A percentile compares a stretch with the other conserved stretches of the same genome.
phyloP scores from a whole-genome alignment of 1,140 invertebrate genomes.

The Acromyrmex echinatior region DNA sequence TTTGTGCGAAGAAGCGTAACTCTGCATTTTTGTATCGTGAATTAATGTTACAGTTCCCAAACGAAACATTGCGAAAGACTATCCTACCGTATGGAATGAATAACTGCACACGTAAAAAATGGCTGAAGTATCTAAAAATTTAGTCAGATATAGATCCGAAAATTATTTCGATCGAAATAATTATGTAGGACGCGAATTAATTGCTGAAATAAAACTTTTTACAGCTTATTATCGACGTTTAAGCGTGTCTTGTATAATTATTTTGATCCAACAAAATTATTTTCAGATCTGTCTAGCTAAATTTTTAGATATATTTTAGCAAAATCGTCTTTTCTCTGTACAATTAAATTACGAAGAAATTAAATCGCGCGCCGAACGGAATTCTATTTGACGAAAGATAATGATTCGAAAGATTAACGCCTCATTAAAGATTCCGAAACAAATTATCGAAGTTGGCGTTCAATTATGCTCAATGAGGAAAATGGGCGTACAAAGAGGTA shows the following conservation, averaged over 20 bases:
- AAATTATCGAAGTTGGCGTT: conserved; percentile 27
- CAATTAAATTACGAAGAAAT: conserved; percentile 13
- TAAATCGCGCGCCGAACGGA: neutral
- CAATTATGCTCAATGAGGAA: conserved; percentile 12
- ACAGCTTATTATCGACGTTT: no score
- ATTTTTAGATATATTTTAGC: no score
- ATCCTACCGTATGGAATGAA: neutral
- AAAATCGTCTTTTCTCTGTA: no score
- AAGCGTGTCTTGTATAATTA: no score
- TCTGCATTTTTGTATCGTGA: neutral
- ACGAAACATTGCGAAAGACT: neutral
- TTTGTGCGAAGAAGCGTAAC: neutral
- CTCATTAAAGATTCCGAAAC: conserved; percentile 38
- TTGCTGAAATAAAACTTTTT: no score
- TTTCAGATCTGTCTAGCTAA: no score
- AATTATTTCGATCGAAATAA: no score
- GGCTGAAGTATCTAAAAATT: no score
- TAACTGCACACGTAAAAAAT: neutral
- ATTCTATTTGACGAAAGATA: neutral
- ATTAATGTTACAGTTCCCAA: neutral
- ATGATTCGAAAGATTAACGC: conserved; percentile 24
- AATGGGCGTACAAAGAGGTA: neutral
- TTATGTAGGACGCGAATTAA: no score
- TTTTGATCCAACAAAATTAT: no score
- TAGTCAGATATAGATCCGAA: no score